Conservation (phyloP, 2,888 invertebrate species). For the Drosophila pegasa region DNA sequence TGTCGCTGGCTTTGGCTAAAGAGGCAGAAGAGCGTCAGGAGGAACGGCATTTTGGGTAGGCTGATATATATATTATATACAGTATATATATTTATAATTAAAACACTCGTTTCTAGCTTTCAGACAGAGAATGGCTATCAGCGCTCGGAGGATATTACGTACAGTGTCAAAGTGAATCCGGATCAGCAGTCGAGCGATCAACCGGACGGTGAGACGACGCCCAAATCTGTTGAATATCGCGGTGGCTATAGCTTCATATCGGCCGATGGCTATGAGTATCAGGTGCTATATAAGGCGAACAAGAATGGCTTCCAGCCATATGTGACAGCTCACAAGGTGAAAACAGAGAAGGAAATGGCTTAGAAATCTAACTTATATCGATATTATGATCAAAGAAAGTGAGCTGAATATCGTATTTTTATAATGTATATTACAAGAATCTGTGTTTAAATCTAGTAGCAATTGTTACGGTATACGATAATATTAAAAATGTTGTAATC, state of each 20-base stretch:
- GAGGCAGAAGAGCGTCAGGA: constrained; percentile 48
- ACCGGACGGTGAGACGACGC: constrained; percentile 27
- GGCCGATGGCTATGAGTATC: constrained; percentile 86
- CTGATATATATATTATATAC: neutral
- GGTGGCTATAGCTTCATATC: constrained; percentile 86
- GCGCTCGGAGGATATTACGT: constrained; percentile 79
- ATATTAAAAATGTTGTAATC: too few relatives aligned
- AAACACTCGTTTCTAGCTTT: constrained; percentile 60
- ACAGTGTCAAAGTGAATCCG: constrained; percentile 44
- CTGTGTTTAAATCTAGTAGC: neutral
- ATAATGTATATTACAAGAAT: neutral
- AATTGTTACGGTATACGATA: too few relatives aligned
- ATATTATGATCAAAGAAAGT: constrained; percentile 26
- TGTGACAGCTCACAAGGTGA: constrained; percentile 82
- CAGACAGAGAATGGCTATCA: constrained; percentile 82
- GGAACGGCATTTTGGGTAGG: constrained; percentile 76
- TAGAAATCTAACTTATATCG: constrained; percentile 11
- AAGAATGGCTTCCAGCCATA: constrained; percentile 86
- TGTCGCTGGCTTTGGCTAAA: constrained; percentile 27
- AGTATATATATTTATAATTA: neutral
- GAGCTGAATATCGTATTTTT: neutral
- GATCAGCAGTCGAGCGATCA: constrained; percentile 28
- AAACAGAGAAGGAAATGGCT: constrained; percentile 26
- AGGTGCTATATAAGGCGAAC: constrained; percentile 86
- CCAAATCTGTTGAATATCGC: constrained; percentile 70